Evolutionary conservation across 2,888 invertebrate genomes (phyloP), one percentile per base, ranked within the genome.

Genomic region (Trichopria drosophilae): DNA sequence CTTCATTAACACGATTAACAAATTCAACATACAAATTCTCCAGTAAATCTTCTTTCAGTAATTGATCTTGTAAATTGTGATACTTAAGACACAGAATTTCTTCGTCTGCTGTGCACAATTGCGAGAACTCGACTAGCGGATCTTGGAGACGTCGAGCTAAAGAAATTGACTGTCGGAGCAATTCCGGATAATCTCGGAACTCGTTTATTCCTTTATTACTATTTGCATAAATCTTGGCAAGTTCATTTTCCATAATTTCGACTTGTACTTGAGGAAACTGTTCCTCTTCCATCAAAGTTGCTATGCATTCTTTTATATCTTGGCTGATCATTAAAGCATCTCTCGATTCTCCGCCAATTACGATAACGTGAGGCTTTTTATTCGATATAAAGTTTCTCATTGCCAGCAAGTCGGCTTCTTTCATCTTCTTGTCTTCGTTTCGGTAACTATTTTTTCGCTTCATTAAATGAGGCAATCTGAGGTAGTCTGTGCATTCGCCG

Each of bases 1-100:
- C 97, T 81, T 98, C 98, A 72, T 98, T 99, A 0, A 96, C 92
- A 44, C 94, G 82, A 72, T 96, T 97, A 2, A 98, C 91, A 67
- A 90, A 90, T 79, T 98, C 96, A 45, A 93, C 77, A 57, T 89
- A 86, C 4, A 98, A 80, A 26, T 88, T 88, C 65, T 92, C 90
- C 3, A 93, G 75, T 34, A 98, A 78, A 42, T 92, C 90, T 49
- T 97, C 96, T 68, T 92, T 92, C 1, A 84, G 75, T 50, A 90
- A 75, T 67, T 90, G 87, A 69, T 90, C 89, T 77, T 89, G 86
- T 35, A 97, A 75, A 0, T 91, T 82, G 75, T 99, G 96, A 71
- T 92, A 96, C 45, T 93, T 84, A 20, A 99, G 82, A 70, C 96
- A 96, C 13, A 99, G 78, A 59, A 99, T 92, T 80, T 99, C 99